Evolutionary conservation across 2,113 vertebrate genomes (phyloP).

Genomic region (Pseudopodoces humilis): DNA sequence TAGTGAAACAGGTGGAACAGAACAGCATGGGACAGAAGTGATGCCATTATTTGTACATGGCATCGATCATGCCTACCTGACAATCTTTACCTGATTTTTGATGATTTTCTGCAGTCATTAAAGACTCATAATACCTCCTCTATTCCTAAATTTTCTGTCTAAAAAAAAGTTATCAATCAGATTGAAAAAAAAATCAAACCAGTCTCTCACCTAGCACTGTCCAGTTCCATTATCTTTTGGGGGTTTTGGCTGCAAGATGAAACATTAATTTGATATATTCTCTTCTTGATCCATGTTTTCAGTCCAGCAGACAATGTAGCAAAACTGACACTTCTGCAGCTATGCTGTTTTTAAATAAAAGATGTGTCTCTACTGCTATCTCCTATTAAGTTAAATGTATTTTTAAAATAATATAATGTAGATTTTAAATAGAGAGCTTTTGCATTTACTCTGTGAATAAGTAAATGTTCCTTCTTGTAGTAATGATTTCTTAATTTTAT

Average conservation of each 20-base stretch:
- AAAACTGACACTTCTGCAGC: background rate
- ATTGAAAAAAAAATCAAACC: background rate
- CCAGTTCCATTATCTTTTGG: background rate
- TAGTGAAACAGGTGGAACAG: background rate
- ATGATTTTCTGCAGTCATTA: background rate
- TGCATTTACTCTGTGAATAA: background rate
- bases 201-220: background rate
- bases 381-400: background rate
- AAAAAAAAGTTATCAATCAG: background rate
- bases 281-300: background rate
- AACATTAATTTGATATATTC: background rate
- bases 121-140: background rate
- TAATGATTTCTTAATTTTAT: conserved; percentile 11
- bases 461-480: background rate
- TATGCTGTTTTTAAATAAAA: conserved; percentile 11
- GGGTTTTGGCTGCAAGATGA: background rate
- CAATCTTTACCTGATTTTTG: background rate
- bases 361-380: background rate
- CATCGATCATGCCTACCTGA: background rate
- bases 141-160: background rate
- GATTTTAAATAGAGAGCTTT: background rate
- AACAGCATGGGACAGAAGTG: background rate
- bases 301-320: background rate
- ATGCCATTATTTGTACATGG: background rate
- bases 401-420: background rate